Percentiles rank a stretch among this genome's conserved stretches.
These are phyloP conservation scores for Protaetia brevitarsis DNA, from an alignment of 1,140 invertebrate genomes.

Conservation along the genomic window DNA sequence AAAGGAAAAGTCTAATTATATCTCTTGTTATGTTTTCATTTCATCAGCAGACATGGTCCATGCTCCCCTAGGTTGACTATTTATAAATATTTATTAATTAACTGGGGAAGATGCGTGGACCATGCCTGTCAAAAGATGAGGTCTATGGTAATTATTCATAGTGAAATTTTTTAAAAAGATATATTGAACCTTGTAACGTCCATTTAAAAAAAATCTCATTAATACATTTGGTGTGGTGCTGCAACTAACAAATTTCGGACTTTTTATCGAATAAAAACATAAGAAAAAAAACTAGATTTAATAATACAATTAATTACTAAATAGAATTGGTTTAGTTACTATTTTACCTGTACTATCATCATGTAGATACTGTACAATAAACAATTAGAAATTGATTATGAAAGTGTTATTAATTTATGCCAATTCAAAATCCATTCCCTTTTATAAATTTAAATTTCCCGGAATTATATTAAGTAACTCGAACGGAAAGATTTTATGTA, in stretches of 20 bases:
- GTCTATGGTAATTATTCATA: background rate
- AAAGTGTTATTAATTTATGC: background rate
- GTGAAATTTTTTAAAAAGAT: slow-evolving; percentile 21
- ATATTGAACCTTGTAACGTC: slow-evolving; percentile 38
- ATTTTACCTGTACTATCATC: slow-evolving; percentile 24
- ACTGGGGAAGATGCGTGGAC: background rate
- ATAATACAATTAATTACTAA: slow-evolving; percentile 18
- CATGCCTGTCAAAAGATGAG: background rate
- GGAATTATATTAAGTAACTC: no score
- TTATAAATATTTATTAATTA: background rate
- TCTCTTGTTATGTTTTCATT: slow-evolving; percentile 1
- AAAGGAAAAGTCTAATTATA: background rate
- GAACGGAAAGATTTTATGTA: no score
- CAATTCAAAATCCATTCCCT: no score
- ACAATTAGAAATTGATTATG: slow-evolving; percentile 17
- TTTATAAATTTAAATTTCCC: background rate
- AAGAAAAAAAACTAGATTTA: slow-evolving; percentile 14
- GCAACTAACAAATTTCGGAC: slow-evolving; percentile 29
- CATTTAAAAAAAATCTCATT: slow-evolving; percentile 29
- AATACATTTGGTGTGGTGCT: slow-evolving; percentile 43
- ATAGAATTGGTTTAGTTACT: slow-evolving; percentile 21
- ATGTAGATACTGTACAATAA: slow-evolving; percentile 26
- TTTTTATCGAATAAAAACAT: slow-evolving; percentile 20
- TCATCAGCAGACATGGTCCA: background rate
- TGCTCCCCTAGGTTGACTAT: background rate